Conservation (phyloP, 2,888 invertebrate species). For the Drepanosiphum platanoidis region DNA sequence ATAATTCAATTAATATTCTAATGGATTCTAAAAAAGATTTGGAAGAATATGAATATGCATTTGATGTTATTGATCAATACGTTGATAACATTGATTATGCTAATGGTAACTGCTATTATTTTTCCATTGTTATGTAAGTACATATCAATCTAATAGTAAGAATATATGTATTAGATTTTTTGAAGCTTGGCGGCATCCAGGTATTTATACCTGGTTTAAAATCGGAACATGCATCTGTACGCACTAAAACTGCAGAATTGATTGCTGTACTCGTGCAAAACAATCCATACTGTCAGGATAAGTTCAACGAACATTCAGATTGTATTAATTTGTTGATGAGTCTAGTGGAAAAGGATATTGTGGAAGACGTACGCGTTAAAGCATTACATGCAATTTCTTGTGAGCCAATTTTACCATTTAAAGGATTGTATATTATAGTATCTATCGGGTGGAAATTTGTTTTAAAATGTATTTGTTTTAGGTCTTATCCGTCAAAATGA, state of each 20-base stretch:
- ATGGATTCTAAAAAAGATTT: conserved; percentile 71
- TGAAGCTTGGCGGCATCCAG: conserved; percentile 83
- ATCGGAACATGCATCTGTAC: conserved; percentile 73
- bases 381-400: conserved; percentile 84
- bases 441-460: neutral
- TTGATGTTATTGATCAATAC: conserved; percentile 76
- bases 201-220: conserved; percentile 77
- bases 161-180: conserved; percentile 74
- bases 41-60: conserved; percentile 72
- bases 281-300: conserved; percentile 82
- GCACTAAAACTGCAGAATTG: conserved; percentile 75
- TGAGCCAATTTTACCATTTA: conserved; percentile 68
- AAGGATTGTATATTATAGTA: neutral
- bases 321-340: conserved; percentile 74
- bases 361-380: conserved; percentile 73
- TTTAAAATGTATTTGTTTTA: neutral
- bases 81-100: conserved; percentile 83
- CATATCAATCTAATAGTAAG: neutral
- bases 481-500: conserved; percentile 44
- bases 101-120: conserved; percentile 71
- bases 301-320: conserved; percentile 73
- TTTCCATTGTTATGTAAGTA: neutral
- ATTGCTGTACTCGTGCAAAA: conserved; percentile 86
- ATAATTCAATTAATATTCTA: conserved; percentile 72
- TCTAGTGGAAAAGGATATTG: conserved; percentile 72